These are phyloP conservation scores for Bradynema listronoti DNA, from an alignment of 1,140 invertebrate genomes.

Conservation along the genomic window DNA sequence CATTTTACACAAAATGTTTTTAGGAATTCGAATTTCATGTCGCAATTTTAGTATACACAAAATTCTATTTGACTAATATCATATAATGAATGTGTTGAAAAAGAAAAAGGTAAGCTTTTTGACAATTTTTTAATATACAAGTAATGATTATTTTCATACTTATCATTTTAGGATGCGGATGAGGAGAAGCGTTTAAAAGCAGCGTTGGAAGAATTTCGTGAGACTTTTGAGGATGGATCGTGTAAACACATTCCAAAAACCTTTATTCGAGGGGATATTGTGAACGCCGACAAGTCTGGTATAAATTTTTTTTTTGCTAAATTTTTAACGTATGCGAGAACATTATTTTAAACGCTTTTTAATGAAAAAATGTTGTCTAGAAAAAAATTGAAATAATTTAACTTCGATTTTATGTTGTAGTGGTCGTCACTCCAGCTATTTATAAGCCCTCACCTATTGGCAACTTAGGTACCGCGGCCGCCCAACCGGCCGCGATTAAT, in stretches of 20 bases:
- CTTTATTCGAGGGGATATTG: conserved; percentile 55
- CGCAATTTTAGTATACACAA: no score
- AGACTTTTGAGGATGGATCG: conserved; percentile 38
- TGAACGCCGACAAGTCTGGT: conserved; percentile 49
- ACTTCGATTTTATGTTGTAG: conserved; percentile 20
- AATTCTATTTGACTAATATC: no score
- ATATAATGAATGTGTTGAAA: conserved; percentile 10
- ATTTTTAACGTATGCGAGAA: not conserved
- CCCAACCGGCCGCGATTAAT: conserved; percentile 4
- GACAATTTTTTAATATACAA: not conserved
- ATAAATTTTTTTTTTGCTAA: not conserved
- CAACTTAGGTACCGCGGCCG: conserved; percentile 4
- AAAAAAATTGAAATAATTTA: not conserved
- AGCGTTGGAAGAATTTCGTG: conserved; percentile 41
- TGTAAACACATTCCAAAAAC: conserved; percentile 29
- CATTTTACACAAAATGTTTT: no score
- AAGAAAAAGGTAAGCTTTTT: conserved; percentile 17
- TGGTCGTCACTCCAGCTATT: conserved; percentile 6
- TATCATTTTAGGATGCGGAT: conserved; percentile 47
- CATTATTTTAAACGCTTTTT: conserved; percentile 4
- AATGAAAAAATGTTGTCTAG: not conserved
- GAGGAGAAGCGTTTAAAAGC: conserved; percentile 46
- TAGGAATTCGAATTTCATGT: no score
- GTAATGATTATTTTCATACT: conserved; percentile 7
- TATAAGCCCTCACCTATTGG: conserved; percentile 42